phyloP scores from a whole-genome alignment of 2,113 vertebrate species.

The Stegastes partitus region DNA sequence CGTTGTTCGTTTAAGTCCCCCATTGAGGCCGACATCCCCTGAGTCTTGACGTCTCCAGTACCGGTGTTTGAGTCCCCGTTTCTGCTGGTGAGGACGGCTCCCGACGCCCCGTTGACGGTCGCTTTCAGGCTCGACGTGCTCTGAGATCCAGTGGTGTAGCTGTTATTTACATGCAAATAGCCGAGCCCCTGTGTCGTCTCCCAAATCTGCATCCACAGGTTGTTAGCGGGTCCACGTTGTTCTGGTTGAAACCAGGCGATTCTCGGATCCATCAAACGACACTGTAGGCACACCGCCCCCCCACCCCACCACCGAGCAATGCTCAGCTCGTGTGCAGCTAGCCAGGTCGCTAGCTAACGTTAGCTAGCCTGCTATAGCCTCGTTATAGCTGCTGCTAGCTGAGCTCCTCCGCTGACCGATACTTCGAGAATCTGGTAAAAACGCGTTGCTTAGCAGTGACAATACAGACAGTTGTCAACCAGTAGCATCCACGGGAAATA shows the following conservation, averaged over 20 bases:
- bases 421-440: conserved; percentile 50
- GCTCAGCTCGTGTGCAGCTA: conserved; percentile 80
- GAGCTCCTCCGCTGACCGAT: conserved; percentile 53
- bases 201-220: conserved; percentile 99
- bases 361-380: conserved; percentile 73
- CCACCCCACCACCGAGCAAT: conserved; percentile 68
- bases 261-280: conserved; percentile 98
- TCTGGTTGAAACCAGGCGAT: conserved; percentile 99
- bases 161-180: conserved; percentile 90
- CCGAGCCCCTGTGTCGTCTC: conserved; percentile 94
- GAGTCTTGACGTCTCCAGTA: conserved; percentile 69
- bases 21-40: conserved; percentile 77
- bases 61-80: conserved; percentile 74
- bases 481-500: conserved; percentile 15
- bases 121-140: conserved; percentile 77
- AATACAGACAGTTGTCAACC: not conserved
- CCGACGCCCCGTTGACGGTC: conserved; percentile 79
- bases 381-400: conserved; percentile 57
- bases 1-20: conserved; percentile 80
- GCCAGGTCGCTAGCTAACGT: conserved; percentile 80
- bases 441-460: not conserved
- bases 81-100: conserved; percentile 78
- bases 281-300: conserved; percentile 78
- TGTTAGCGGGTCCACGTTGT: conserved; percentile 97
- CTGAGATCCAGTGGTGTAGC: conserved; percentile 83